Percentiles rank a stretch among this genome's conserved stretches.
Conservation (phyloP, 2,113 vertebrate genomes). For the Grus americana region DNA sequence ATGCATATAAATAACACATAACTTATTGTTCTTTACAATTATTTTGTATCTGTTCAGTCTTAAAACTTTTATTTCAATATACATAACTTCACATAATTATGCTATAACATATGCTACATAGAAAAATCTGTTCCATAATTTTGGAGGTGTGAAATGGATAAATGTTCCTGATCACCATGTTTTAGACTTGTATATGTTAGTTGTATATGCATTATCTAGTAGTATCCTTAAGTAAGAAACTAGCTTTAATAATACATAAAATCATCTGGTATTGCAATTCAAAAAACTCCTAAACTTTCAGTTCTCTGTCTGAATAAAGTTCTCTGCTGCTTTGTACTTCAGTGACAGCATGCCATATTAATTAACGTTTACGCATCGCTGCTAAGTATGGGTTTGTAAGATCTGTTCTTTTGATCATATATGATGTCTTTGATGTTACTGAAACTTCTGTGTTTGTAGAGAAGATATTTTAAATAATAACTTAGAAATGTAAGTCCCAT, state of each 20-base stretch:
- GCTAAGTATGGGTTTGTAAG: background rate
- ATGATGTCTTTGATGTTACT: background rate
- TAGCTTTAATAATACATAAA: background rate
- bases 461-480: background rate
- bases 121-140: background rate
- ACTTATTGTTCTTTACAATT: background rate
- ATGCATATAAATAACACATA: background rate
- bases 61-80: background rate
- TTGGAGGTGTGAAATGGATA: background rate
- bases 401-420: background rate
- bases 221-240: background rate
- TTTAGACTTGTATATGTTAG: background rate
- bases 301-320: background rate
- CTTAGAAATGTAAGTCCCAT: background rate
- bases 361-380: background rate
- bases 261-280: background rate
- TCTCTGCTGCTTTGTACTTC: background rate
- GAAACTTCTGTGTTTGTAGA: background rate
- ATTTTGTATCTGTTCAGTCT: background rate
- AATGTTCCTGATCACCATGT: background rate
- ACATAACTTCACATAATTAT: background rate
- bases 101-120: accelerated
- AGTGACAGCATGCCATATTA: background rate
- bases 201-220: background rate
- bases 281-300: background rate